Base-by-base conservation (phyloP, 2,113 vertebrate genomes). In the Merops nubicus region DNA sequence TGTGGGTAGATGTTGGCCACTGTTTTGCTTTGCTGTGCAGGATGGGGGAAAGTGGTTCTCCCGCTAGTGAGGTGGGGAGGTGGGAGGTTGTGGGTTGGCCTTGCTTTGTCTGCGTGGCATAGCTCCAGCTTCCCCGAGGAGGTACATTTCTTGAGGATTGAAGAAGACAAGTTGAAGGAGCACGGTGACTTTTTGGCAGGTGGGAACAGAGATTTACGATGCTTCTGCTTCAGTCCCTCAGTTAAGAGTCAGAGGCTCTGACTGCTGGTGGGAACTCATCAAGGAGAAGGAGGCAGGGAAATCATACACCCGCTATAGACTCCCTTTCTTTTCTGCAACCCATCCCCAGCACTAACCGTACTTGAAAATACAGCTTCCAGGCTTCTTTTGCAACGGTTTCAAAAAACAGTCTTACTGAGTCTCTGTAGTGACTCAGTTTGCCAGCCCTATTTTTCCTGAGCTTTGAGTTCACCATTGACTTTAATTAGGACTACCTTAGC, bases 401-500 rank as follows among this genome's bases (percentile, higher is more conserved):
- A 83, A 82, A 93, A 88, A 74, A 10, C n/a, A 70, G 7, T 42
- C 48, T 47, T 92, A 53, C 22, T n/a, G n/a, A n/a, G n/a, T n/a
- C 36, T 91, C 75, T 78, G 40, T 43, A 74, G 79, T 80, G 45
- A 83, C 64, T 91, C 94, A 22, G 31, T 84, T 91, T 87, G 29
- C 33, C 73, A 69, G 62, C 40, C 42, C 60, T 75, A n/a, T 75
- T 96, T 94, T 86, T 11, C 53, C 62, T 53, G 85, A 36, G 69
- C 88, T 94, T 96, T 95, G 81, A 89, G 33, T 81, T 92, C 56
- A 17, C 80, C 57, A 53, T 5, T 89, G 83, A 70, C 2, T 0
- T 96, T 96, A 97, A 96, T 95, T 96, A 96, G 77, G 80, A 89
- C 43, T 95, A 89, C 91, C 83, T 75, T 67, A 87, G 83, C 59